Base-by-base conservation (phyloP, 2,888 invertebrate species). In the Drosophila cognata region DNA sequence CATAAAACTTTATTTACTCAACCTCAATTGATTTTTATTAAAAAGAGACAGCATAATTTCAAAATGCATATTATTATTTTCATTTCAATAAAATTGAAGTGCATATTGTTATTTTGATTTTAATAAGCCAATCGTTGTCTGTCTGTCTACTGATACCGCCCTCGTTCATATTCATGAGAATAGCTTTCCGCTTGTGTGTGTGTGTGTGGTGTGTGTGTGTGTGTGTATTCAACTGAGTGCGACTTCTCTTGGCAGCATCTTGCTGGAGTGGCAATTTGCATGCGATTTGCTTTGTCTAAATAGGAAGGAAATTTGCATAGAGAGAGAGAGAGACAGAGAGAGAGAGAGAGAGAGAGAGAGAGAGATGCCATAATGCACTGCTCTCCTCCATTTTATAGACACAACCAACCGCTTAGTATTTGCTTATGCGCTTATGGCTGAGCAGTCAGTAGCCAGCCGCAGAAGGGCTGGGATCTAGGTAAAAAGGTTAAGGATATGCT, bases 401-500 rank as follows among this genome's bases (percentile, higher is more conserved):
- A 59, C 59, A 43, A 33, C 5, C 50, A 41, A 31, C 21, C 28
- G 67, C 64, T 77, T 60, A 65, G 53, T 81, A 69, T 84, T 81
- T 81, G 70, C 58, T 71, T 73, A 75, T 81, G 73, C 57, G 81
- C 78, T 86, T 80, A 78, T 46, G 67, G 64, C 57, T 70, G 41
- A 66, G 66, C 79, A 36, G 77, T 13, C 25, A 25, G 25, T 36
- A 18, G 55, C 25, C 25, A 10, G 18, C 36, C 65, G 43, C 52
- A 60, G n/a, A 41, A n/a, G 41, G 41, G 51, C 82, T 77, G 86
- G 78, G 85, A 89, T 88, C 88, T 86, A 71, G 85, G 90, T 89
- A 86, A 86, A 85, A 86, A 89, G 85, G 85, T 89, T 86, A 86
- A 85, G 85, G 88, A 85, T 89, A 89, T 85, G 89, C 72, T 69